Percentiles rank a stretch among this genome's conserved stretches.
These are phyloP conservation scores for Zaprionus kolodkinae DNA, from an alignment of 1,140 invertebrate species.

Conservation along the genomic window DNA sequence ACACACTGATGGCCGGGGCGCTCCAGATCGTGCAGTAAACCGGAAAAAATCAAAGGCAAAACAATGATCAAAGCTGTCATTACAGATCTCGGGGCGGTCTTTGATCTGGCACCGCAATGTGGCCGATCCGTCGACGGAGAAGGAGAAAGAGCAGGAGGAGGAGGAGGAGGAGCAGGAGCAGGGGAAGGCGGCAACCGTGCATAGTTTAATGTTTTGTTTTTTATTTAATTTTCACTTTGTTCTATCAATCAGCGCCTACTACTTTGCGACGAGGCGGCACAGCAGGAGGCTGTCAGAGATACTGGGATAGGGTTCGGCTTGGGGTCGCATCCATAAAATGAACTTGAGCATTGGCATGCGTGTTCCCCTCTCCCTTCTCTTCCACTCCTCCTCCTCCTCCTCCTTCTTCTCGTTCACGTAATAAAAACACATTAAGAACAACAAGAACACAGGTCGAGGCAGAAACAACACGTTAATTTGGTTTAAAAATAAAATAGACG, in stretches of 20 bases:
- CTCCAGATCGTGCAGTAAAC: constrained; percentile 54
- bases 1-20: constrained; percentile 16
- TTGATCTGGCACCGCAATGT: constrained; percentile 78
- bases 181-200: too few relatives aligned
- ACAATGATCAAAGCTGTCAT: constrained; percentile 84
- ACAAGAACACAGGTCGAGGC: constrained; percentile 21
- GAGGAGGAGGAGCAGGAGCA: constrained; percentile 7
- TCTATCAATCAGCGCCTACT: constrained; percentile 81
- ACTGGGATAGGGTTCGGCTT: constrained; percentile 29
- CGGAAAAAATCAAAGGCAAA: constrained; percentile 82
- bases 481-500: constrained; percentile 79
- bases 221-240: constrained; percentile 83
- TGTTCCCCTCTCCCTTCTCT: constrained; percentile 47
- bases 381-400: constrained; percentile 3
- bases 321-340: constrained; percentile 57
- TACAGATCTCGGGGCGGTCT: constrained; percentile 81
- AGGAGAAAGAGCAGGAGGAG: too few relatives aligned
- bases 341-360: constrained; percentile 60
- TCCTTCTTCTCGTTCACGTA: constrained; percentile 46
- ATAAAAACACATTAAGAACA: constrained; percentile 75
- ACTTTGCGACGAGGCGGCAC: constrained; percentile 63
- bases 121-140: constrained; percentile 23
- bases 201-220: constrained; percentile 79
- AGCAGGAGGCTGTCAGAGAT: constrained; percentile 45
- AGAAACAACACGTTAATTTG: constrained; percentile 58